Conservation (phyloP, 2,888 invertebrate species). For the Epinotia nisella region DNA sequence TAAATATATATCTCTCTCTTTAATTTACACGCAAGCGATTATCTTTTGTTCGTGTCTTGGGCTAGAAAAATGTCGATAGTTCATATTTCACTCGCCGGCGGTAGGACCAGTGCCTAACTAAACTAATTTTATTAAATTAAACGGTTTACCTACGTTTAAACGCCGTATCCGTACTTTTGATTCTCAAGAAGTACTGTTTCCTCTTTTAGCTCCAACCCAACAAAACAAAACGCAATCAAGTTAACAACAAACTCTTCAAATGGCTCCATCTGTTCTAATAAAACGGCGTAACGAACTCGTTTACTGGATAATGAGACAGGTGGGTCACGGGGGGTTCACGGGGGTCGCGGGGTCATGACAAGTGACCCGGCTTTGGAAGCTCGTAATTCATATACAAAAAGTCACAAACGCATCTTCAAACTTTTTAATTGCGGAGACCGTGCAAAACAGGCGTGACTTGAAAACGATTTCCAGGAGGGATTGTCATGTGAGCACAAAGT, state of each 20-base stretch:
- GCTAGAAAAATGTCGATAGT: too few species aligned
- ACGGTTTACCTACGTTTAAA: too few species aligned
- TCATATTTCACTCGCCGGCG: too few species aligned
- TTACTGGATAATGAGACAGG: background rate
- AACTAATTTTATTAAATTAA: too few species aligned
- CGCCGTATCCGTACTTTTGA: too few species aligned
- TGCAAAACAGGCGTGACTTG: background rate
- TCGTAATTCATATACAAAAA: conserved; percentile 19
- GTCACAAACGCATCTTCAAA: conserved; percentile 7
- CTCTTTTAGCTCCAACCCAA: background rate
- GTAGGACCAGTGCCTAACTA: too few species aligned
- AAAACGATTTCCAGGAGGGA: background rate
- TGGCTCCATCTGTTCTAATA: background rate
- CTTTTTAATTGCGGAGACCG: conserved; percentile 20
- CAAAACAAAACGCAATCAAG: conserved; percentile 2
- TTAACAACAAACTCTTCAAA: background rate
- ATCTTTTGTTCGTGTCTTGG: too few species aligned
- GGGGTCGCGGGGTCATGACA: background rate
- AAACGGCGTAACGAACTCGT: conserved; percentile 8
- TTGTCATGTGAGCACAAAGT: background rate
- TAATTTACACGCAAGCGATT: too few species aligned
- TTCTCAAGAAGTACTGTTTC: background rate
- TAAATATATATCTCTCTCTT: too few species aligned
- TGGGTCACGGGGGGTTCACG: background rate
- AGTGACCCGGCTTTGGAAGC: background rate